Base-by-base conservation (phyloP, 92 coral and sea anemone species). In the Porites divaricata region DNA sequence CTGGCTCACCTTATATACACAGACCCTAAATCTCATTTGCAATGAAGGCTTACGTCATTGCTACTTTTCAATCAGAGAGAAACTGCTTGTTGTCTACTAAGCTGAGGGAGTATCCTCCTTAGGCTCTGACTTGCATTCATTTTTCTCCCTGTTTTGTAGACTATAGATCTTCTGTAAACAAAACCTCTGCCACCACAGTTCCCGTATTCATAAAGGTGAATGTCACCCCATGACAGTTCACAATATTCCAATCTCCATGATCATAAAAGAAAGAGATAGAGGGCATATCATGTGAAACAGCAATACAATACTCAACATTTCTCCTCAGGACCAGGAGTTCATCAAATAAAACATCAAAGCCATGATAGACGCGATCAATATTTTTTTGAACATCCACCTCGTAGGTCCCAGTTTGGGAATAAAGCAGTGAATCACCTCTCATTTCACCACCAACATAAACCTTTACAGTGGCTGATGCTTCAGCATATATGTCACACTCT, bases 321-420 rank as follows among this genome's bases (percentile, higher is more conserved):
- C 17, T 48, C 22, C 22, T 5, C 21, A 70, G 9, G 20, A 21
- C 56, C 50, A 70, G 24, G 17, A 50, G 25, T 12, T 48, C 13
- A 45, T 70, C 75, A 70, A 70, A 70, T 45, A 45, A 41, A 45
- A 70, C 75, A 70, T 70, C 25, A 70, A 19, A 70, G 25, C 56
- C 75, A 35, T 45, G 51, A 70, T 70, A n/a, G 49, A 9, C 11
- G 19, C 12, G 20, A 28, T 70, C 15, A 13, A 6, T 19, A 70
- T 17, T 26, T 2, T 16, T n/a, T 23, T 50, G 50, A 6, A 6
- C 9, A 53, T 6, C 16, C 19, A 50, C 20, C 8, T 17, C 51
- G 20, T 12, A 48, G 20, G 56, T 6, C 54, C 24, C 75, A 70
- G 25, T 45, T 70, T 48, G 50, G 17, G 58, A 70, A 41, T 22